Evolutionary conservation across 2,113 vertebrate species (phyloP).

Genomic region (Psettodes erumei): DNA sequence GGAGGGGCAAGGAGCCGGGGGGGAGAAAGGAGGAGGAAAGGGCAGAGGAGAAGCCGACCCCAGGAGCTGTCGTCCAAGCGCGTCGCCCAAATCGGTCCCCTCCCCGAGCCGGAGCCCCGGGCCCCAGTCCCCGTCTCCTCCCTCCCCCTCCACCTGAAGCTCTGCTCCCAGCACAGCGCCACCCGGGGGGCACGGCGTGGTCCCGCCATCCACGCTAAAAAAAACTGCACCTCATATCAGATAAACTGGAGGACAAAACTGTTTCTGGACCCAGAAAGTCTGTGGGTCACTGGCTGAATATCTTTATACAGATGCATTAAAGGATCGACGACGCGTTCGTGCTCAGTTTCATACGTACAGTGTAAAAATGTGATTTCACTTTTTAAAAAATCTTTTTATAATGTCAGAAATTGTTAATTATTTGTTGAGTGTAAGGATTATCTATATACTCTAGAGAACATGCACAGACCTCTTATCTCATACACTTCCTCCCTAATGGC

Average conservation of each 20-base stretch:
- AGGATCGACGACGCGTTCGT: background rate
- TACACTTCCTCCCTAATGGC: background rate
- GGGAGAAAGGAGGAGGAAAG: slow-evolving; percentile 48
- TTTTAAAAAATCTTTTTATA: slow-evolving; percentile 8
- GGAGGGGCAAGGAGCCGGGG: slow-evolving; percentile 65
- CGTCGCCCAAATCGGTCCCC: slow-evolving; percentile 76
- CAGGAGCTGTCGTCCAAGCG: slow-evolving; percentile 83
- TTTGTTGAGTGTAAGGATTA: slow-evolving; percentile 18
- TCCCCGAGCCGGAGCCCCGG: slow-evolving; percentile 87
- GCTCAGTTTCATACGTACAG: slow-evolving; percentile 14
- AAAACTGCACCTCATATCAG: background rate
- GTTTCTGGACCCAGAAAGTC: background rate
- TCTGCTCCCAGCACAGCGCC: background rate
- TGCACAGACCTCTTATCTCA: background rate
- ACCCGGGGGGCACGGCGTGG: background rate
- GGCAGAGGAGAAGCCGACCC: slow-evolving; percentile 22
- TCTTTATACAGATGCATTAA: background rate
- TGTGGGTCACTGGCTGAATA: background rate
- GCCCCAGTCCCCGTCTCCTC: slow-evolving; percentile 86
- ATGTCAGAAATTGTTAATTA: background rate
- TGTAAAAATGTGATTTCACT: slow-evolving; percentile 5
- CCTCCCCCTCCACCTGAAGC: slow-evolving; percentile 65
- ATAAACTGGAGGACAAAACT: background rate
- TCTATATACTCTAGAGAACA: background rate
- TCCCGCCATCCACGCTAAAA: background rate